Evolutionary conservation across 2,113 vertebrate genomes (phyloP).

Genomic region (Deroptyus accipitrinus): DNA sequence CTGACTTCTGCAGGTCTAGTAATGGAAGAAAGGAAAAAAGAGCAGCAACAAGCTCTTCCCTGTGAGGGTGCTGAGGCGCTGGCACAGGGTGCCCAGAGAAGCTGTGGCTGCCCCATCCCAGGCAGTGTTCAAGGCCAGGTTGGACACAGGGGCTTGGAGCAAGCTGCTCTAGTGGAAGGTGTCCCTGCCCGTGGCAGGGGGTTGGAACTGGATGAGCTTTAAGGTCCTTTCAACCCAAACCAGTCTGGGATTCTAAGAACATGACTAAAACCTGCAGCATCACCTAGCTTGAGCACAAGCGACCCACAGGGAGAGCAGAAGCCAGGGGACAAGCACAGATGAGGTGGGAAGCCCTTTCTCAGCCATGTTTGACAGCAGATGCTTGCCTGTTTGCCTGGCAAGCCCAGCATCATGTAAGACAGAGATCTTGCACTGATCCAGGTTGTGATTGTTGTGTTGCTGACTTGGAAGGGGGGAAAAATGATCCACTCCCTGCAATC

Average conservation of each 20-base stretch:
- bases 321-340: background rate
- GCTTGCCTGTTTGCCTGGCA: constrained; percentile 43
- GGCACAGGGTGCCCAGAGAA: background rate
- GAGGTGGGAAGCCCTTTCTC: background rate
- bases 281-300: background rate
- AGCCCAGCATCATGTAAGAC: background rate
- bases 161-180: background rate
- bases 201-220: background rate
- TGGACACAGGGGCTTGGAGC: background rate
- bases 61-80: background rate
- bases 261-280: background rate
- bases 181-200: background rate
- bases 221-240: background rate
- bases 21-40: background rate
- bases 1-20: background rate
- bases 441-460: constrained; percentile 22
- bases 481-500: background rate
- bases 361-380: background rate
- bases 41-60: background rate
- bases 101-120: background rate
- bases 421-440: background rate
- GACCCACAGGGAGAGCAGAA: background rate
- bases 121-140: too few species aligned
- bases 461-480: background rate
- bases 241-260: background rate